phyloP scores from a whole-genome alignment of 2,888 invertebrate genomes.

The Trissolcus japonicus region DNA sequence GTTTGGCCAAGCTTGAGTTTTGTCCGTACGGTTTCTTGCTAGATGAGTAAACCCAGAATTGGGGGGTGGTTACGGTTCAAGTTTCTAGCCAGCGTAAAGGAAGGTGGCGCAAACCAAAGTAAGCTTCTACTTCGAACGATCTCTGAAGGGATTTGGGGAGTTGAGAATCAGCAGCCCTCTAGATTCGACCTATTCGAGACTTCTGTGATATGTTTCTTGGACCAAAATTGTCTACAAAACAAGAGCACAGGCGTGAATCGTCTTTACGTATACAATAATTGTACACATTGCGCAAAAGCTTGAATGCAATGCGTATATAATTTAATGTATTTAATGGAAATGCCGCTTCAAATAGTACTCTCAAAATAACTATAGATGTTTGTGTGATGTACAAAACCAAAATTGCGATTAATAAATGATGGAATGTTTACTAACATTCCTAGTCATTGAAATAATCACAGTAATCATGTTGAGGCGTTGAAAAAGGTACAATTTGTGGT shows the following conservation, averaged over 20 bases:
- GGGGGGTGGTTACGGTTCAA: conserved; percentile 61
- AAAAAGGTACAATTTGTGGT: too few species aligned
- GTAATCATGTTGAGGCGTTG: too few species aligned
- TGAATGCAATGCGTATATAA: conserved; percentile 40
- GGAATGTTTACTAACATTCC: too few species aligned
- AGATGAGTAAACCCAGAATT: conserved; percentile 60
- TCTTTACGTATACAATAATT: conserved; percentile 49
- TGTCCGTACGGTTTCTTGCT: conserved; percentile 62
- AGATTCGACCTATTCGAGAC: conserved; percentile 68
- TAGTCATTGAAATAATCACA: too few species aligned
- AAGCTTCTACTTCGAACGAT: conserved; percentile 66
- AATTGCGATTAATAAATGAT: neutral
- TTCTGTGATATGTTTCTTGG: conserved; percentile 68
- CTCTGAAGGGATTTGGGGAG: conserved; percentile 59
- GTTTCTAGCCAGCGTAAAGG: conserved; percentile 63
- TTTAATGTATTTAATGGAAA: conserved; percentile 33
- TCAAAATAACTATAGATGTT: neutral
- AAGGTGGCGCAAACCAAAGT: conserved; percentile 66
- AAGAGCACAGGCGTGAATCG: conserved; percentile 54
- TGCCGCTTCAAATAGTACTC: conserved; percentile 3
- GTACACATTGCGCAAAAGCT: conserved; percentile 36
- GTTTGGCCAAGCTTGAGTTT: conserved; percentile 61
- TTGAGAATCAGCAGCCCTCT: conserved; percentile 66
- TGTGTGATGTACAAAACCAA: neutral
- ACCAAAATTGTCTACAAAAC: conserved; percentile 60